Base-by-base conservation (phyloP, 2,797 vertebrate genomes). In the Glyptemys insculpta region DNA sequence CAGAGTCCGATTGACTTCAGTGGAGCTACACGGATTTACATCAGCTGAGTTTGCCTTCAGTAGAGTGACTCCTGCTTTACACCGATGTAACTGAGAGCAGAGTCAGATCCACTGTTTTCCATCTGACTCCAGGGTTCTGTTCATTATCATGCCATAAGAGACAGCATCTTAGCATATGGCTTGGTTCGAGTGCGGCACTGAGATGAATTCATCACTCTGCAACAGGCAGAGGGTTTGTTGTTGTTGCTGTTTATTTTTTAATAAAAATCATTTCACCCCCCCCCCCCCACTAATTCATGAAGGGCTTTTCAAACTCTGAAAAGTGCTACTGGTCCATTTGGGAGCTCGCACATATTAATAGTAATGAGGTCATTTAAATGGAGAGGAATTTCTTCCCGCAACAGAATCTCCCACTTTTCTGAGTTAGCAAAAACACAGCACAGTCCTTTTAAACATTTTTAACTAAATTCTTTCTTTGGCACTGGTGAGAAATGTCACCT, bases 401-500 rank as follows among this genome's bases (percentile, higher is more conserved):
- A 72, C 87, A 95, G 52, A 86, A 52, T 16, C 14, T 79, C 80
- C 47, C 41, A 10, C 65, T 92, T 83, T 1, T 0, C 65, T 3
- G 1, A 16, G 2, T 25, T 1, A 8, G 85, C 62, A 89, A 79
- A 44, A 53, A 68, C 83, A 29, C 78, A 85, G 34, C 68, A 11
- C 52, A 85, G 29, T 65, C 74, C 83, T 19, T 88, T 59, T 34
- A n/a, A 72, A 72, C 68, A 72, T 81, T 86, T 37, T 87, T 76
- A 85, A 89, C 85, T 89, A 91, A 92, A 68, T 87, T n/a, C 16
- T 0, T 0, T 84, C 62, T 88, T 54, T 83, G 59, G 44, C 3
- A 0, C 12, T 2, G 4, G 88, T 81, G 92, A 89, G 56, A 88
- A 91, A 94, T 86, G 78, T 90, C 85, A 78, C 6, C 74, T 8